Conservation (phyloP, 2,888 invertebrate genomes). For the Hypomecis atomaria region DNA sequence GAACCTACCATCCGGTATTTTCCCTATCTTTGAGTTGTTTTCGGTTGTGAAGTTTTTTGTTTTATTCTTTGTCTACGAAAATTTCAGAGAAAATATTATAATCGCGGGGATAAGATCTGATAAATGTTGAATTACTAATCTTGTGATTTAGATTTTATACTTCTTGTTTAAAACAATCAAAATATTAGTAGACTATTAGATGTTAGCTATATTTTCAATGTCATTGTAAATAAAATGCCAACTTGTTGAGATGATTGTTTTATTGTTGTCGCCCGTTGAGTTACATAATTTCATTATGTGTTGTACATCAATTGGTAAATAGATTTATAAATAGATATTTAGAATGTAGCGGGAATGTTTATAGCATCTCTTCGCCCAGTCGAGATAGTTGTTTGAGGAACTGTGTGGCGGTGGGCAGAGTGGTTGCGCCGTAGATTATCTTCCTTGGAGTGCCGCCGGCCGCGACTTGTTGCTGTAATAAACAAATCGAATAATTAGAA, state of each 20-base stretch:
- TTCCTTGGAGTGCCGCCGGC: conserved; percentile 89
- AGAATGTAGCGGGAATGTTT: conserved; percentile 65
- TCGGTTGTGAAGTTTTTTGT: conserved; percentile 59
- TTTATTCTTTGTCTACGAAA: conserved; percentile 47
- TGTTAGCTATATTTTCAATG: conserved; percentile 85
- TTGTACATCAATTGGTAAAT: conserved; percentile 44
- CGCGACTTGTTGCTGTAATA: conserved; percentile 86
- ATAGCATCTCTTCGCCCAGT: conserved; percentile 89
- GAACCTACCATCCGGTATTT: conserved; percentile 21
- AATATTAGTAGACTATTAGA: conserved; percentile 82
- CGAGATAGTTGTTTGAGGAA: conserved; percentile 96
- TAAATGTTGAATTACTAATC: conserved; percentile 75
- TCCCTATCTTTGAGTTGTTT: conserved; percentile 45
- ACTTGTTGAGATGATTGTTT: conserved; percentile 81
- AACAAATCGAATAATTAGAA: not conserved
- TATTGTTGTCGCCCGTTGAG: conserved; percentile 53
- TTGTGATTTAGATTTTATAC: conserved; percentile 85
- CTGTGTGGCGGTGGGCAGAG: conserved; percentile 96
- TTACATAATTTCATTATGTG: conserved; percentile 51
- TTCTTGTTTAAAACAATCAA: conserved; percentile 84
- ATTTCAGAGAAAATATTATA: conserved; percentile 54
- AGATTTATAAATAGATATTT: conserved; percentile 37
- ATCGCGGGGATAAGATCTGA: conserved; percentile 73
- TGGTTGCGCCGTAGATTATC: conserved; percentile 97
- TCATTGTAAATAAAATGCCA: conserved; percentile 86